Evolutionary conservation across 2,888 invertebrate genomes (phyloP).

Genomic region (Trissolcus japonicus): DNA sequence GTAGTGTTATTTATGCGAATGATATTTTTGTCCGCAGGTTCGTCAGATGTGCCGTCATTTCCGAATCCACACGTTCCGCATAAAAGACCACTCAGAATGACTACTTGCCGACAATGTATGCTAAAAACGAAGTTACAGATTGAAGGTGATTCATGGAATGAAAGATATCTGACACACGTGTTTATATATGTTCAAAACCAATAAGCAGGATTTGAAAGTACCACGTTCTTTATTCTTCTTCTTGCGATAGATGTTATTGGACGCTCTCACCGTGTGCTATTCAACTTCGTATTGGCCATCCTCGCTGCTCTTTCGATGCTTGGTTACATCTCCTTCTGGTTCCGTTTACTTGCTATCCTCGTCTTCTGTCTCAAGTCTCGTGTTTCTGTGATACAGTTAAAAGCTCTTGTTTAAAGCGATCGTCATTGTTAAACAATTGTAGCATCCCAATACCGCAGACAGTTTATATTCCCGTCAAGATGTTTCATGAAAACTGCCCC

Average conservation of each 20-base stretch:
- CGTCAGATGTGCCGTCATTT: constrained; percentile 96
- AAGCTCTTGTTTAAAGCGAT: constrained; percentile 9
- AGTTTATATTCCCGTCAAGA: neutral
- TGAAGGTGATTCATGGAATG: constrained; percentile 49
- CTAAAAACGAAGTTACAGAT: constrained; percentile 69
- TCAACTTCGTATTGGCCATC: constrained; percentile 15
- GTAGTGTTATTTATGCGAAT: too few species aligned
- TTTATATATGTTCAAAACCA: constrained; percentile 55
- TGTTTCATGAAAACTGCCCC: neutral
- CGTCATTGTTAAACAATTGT: neutral
- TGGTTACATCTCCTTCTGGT: constrained; percentile 17
- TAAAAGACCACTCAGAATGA: constrained; percentile 78
- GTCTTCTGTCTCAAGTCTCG: constrained; percentile 49
- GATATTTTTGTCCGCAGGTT: constrained; percentile 81
- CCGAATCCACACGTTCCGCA: constrained; percentile 89
- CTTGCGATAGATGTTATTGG: constrained; percentile 28
- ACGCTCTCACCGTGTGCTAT: constrained; percentile 27
- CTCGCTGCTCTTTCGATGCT: constrained; percentile 2
- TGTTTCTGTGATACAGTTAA: constrained; percentile 60
- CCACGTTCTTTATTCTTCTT: constrained; percentile 37
- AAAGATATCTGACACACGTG: constrained; percentile 64
- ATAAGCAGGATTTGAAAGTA: constrained; percentile 50
- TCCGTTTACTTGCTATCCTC: constrained; percentile 3
- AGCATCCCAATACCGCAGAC: neutral
- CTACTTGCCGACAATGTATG: constrained; percentile 78